Evolutionary conservation across 2,113 vertebrate genomes (phyloP), one percentile per base, ranked within the genome.

Genomic region (Aegithalos caudatus): DNA sequence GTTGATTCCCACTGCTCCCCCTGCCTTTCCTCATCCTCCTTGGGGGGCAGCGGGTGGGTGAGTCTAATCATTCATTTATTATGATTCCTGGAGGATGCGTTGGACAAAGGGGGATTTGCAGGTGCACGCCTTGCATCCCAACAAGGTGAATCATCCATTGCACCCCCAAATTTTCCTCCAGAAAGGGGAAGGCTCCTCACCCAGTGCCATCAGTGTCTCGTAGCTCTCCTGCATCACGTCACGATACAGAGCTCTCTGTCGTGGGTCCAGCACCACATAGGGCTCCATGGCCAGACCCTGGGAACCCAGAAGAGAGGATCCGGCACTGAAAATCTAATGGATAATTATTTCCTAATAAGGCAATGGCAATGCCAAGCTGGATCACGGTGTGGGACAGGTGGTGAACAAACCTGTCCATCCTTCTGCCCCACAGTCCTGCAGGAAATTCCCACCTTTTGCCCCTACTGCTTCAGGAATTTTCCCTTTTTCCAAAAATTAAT

Each of bases 161-260:
- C 38, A 31, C 4, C 27, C 77, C 50, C 50, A 37, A 10, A 37
- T 66, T 45, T 25, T 13, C 42, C 3, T 9, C 7, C 0, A 0
- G 24, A 42, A 38, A 8, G n/a, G n/a, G n/a, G n/a, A 40, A 40
- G 12, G 10, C 12, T 40, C 21, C 85, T 91, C 92, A 94, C 92
- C 84, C 88, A 88, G 61, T 1, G 89, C 85, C 89, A 92, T 89
- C 64, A 94, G 58, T 0, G 64, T 25, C 47, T 89, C 64, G 7
- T 89, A 92, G 85, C 93, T 94, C 89, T 89, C 85, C 64, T 94
- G 93, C 89, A 92, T 92, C 56, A 88, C 64, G 3, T 85, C 40
- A 0, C 58, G 64, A 35, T 77, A 92, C 45, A 94, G 57, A 10
- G 80, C 89, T 50, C 64, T 53, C 69, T 88, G 93, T 16, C 51